Conservation (phyloP, 2,797 vertebrate species). For the Setipinna tenuifilis region DNA sequence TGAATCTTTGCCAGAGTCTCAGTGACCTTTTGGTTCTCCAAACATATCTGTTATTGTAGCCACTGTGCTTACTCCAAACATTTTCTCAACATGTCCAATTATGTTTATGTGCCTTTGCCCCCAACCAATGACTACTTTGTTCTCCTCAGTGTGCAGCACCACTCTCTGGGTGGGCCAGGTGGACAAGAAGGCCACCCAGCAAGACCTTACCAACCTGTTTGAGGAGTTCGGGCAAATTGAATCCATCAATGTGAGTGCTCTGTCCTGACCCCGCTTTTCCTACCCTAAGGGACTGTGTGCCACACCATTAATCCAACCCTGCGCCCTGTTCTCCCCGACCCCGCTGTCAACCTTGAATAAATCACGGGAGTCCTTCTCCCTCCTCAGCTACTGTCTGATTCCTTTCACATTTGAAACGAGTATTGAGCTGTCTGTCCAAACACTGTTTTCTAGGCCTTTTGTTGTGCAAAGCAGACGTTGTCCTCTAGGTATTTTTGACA, state of each 20-base stretch:
- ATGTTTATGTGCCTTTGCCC: conserved; percentile 1
- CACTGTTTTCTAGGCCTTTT: not conserved
- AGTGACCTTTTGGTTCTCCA: not conserved
- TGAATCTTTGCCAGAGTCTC: not conserved
- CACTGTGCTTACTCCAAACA: not conserved
- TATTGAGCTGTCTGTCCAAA: not conserved
- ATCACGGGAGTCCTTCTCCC: not conserved
- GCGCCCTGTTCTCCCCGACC: conserved; percentile 30
- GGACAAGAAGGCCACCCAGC: conserved; percentile 98
- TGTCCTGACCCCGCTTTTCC: not conserved
- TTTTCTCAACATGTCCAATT: not conserved
- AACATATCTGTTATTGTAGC: not conserved
- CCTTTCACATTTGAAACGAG: not conserved
- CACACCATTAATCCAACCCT: not conserved
- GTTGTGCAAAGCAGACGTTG: not conserved
- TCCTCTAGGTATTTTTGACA: not conserved
- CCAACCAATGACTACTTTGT: not conserved
- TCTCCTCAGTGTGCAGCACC: conserved; percentile 90
- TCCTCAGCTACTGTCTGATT: not conserved
- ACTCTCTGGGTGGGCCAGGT: conserved; percentile 99
- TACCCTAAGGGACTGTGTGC: not conserved
- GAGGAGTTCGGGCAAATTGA: conserved; percentile 99
- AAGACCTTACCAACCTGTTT: conserved; percentile 97
- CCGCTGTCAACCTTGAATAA: not conserved
- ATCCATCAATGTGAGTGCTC: conserved; percentile 92